phyloP scores from a whole-genome alignment of 2,113 vertebrate genomes.

The Stictonetta naevosa region DNA sequence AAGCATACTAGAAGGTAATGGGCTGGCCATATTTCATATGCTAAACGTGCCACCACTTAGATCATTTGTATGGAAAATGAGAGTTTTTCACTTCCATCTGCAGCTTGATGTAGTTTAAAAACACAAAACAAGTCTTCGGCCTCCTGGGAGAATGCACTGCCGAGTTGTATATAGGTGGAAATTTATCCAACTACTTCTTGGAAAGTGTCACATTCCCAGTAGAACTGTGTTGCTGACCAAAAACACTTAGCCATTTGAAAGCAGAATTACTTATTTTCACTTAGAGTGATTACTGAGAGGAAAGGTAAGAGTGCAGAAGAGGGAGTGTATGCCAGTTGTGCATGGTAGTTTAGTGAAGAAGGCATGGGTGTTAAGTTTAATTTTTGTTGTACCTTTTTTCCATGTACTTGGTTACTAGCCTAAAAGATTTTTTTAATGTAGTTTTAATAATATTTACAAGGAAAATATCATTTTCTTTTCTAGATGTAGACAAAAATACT shows the following conservation, averaged over 20 bases:
- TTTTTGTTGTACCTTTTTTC: not conserved
- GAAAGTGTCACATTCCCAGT: not conserved
- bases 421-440: not conserved
- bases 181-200: not conserved
- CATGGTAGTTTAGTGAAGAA: not conserved
- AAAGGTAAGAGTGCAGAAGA: not conserved
- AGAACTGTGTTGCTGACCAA: not conserved
- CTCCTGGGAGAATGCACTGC: not conserved
- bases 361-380: not conserved
- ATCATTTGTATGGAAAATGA: not conserved
- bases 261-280: not conserved
- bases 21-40: not conserved
- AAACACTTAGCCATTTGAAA: not conserved
- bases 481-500: conserved; percentile 77
- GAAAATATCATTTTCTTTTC: conserved; percentile 66
- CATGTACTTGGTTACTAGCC: not conserved
- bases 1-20: not conserved
- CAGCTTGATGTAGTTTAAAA: not conserved
- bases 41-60: not conserved
- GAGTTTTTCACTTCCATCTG: not conserved
- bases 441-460: not conserved
- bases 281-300: not conserved
- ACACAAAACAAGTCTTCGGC: not conserved
- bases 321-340: not conserved
- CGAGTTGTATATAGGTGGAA: not conserved